phyloP scores from a whole-genome alignment of 2,888 invertebrate species.

The Meiosimyza platycephala region DNA sequence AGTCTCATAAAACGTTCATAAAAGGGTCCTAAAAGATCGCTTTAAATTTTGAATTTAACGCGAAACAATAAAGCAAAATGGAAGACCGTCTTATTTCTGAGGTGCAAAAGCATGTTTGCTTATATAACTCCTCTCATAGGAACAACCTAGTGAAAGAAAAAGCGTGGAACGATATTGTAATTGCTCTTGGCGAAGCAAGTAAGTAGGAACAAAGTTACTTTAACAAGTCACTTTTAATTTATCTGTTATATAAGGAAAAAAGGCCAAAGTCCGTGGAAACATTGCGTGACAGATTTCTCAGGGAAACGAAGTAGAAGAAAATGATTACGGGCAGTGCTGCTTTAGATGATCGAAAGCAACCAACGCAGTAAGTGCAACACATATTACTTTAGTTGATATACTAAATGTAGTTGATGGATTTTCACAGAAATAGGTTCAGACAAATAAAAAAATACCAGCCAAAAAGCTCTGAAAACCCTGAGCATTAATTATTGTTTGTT shows the following conservation, averaged over 20 bases:
- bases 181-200: neutral
- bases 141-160: neutral
- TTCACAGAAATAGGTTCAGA: too few species aligned
- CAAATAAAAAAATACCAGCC: too few species aligned
- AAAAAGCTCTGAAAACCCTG: too few species aligned
- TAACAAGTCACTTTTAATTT: neutral
- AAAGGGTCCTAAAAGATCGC: too few species aligned
- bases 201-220: neutral
- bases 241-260: too few species aligned
- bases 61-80: too few species aligned
- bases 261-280: neutral
- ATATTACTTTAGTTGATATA: too few species aligned
- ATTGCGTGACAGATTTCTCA: neutral
- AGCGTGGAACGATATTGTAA: neutral
- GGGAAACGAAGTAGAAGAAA: neutral
- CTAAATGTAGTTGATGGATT: too few species aligned
- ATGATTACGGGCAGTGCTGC: neutral
- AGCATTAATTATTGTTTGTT: neutral
- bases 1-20: too few species aligned
- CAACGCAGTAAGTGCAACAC: too few species aligned
- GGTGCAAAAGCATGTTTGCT: neutral
- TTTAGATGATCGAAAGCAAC: too few species aligned
- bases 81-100: constrained; percentile 2
- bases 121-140: neutral
- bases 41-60: too few species aligned